Conservation (phyloP, 2,113 vertebrate genomes). For the Nothocercus nigrocapillus region DNA sequence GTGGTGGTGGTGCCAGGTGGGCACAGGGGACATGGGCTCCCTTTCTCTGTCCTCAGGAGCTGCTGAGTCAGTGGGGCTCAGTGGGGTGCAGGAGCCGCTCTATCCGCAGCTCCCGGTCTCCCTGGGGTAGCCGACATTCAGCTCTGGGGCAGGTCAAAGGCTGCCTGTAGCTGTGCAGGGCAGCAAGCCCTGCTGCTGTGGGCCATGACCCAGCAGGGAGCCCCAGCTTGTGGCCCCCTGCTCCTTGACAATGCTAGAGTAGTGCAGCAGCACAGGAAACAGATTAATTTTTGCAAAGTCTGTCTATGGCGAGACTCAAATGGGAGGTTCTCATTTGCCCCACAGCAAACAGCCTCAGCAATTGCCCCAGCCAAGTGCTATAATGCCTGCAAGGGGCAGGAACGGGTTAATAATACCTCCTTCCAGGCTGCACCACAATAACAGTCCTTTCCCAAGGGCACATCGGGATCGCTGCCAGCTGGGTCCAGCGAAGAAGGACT, state of each 20-base stretch:
- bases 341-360: too few species aligned
- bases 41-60: neutral
- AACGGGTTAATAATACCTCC: too few species aligned
- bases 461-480: neutral
- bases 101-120: neutral
- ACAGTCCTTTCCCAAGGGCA: neutral
- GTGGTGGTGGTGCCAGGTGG: too few species aligned
- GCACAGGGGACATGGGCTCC: neutral
- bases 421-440: neutral
- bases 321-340: too few species aligned
- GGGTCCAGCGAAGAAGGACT: neutral
- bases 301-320: rapidly evolving
- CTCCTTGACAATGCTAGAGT: neutral
- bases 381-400: neutral
- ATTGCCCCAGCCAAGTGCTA: neutral
- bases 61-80: neutral
- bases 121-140: too few species aligned
- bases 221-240: neutral
- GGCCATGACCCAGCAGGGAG: neutral
- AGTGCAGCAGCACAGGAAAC: neutral
- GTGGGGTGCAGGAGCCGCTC: neutral
- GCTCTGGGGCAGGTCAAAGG: neutral
- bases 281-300: neutral
- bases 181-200: neutral
- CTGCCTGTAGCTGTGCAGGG: neutral